Conservation (phyloP, 2,797 vertebrate genomes). For the Fundulus diaphanus region DNA sequence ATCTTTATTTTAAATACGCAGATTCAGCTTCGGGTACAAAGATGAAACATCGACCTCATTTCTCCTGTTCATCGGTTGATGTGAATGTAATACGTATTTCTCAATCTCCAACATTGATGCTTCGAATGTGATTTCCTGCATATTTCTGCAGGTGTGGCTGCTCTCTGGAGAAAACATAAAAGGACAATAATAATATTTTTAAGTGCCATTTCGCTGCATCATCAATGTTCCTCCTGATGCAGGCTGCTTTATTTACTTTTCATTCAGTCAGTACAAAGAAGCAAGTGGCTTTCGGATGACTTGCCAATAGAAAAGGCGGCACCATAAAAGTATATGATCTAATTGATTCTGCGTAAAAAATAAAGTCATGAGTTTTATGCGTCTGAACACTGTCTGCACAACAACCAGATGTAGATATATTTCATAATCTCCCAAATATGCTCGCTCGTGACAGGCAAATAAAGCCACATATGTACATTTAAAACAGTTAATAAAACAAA, state of each 20-base stretch:
- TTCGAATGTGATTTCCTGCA: conserved; percentile 64
- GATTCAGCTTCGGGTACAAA: conserved; percentile 51
- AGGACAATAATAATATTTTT: conserved; percentile 68
- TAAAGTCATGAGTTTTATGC: conserved; percentile 71
- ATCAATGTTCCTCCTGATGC: conserved; percentile 65
- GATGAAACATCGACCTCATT: conserved; percentile 68
- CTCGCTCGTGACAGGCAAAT: conserved; percentile 78
- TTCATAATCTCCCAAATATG: conserved; percentile 77
- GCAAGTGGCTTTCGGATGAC: conserved; percentile 67
- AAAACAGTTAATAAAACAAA: conserved; percentile 80
- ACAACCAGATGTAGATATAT: conserved; percentile 79
- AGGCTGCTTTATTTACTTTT: conserved; percentile 74
- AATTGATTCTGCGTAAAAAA: conserved; percentile 75
- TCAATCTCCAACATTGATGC: conserved; percentile 71
- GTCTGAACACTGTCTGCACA: conserved; percentile 49
- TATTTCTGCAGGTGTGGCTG: conserved; percentile 51
- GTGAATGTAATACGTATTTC: conserved; percentile 63
- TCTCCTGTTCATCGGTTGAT: conserved; percentile 61
- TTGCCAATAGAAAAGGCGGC: conserved; percentile 67
- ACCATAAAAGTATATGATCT: conserved; percentile 76
- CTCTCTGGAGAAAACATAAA: conserved; percentile 67
- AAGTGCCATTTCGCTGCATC: conserved; percentile 73
- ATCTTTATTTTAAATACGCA: conserved; percentile 40
- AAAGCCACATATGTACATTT: conserved; percentile 81
- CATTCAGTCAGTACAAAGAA: conserved; percentile 70